Evolutionary conservation across 2,888 invertebrate genomes (phyloP), one percentile per base, ranked within the genome.

Genomic region (Hesperia comma): DNA sequence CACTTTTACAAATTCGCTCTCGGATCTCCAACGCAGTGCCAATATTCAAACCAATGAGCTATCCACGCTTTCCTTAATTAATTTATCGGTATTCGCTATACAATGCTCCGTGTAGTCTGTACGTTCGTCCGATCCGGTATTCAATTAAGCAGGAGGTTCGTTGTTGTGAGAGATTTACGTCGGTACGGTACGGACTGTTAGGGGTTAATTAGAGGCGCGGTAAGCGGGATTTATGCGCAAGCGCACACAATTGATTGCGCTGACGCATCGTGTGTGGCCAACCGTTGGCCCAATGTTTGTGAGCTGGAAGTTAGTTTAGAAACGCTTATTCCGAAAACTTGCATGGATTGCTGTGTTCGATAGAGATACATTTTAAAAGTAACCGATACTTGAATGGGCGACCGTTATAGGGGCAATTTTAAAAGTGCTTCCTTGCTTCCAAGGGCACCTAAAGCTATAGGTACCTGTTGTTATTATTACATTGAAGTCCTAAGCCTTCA

Each of bases 171-270:
- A 86, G 87, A 90, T 90, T 89, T 90, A 90, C 84, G 82, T 76
- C 77, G 70, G 72, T 71, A 71, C 72, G 68, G 60, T 67, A 74
- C 74, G 75, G 83, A 81, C 82, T 81, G 79, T 86, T 85, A 82
- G 87, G 88, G 87, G 88, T 88, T 90, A 90, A 90, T 90, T 90
- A 90, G 90, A 77, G 82, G 80, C 81, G 80, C 72, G 82, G 82
- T 84, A 83, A 84, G 84, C 80, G 76, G 80, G 83, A 88, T 88
- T 87, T 88, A 88, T 86, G 83, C 81, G 76, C 74, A 71, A 71
- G 74, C 80, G 79, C 77, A 72, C 76, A 86, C 87, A 86, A 86
- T 85, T 85, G 86, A 85, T 86, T 80, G 78, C 82, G 72, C 74
- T 82, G 83, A 82, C 79, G 78, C 74, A 74, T 71, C 41, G 67